phyloP scores from a whole-genome alignment of 2,888 invertebrate genomes.

The Macrosoma leucophasiata region DNA sequence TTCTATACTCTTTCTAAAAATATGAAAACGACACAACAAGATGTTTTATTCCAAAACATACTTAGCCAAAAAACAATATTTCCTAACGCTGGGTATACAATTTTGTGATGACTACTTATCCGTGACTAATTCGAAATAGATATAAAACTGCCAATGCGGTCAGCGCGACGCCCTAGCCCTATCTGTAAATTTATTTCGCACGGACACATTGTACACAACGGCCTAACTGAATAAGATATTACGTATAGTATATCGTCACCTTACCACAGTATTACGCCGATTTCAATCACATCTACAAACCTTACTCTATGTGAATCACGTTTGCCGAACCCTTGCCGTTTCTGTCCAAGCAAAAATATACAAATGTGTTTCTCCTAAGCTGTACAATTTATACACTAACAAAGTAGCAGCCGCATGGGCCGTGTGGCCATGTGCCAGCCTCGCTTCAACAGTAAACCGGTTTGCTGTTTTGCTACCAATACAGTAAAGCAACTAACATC shows the following conservation, averaged over 20 bases:
- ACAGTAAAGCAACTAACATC: too few relatives aligned
- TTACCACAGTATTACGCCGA: slow-evolving; percentile 13
- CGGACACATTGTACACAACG: slow-evolving; percentile 21
- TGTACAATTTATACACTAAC: slow-evolving; percentile 69
- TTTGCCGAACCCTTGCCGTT: slow-evolving; percentile 41
- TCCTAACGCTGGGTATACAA: slow-evolving; percentile 55
- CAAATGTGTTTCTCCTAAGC: slow-evolving; percentile 62
- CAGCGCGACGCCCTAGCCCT: slow-evolving; percentile 28
- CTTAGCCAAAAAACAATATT: slow-evolving; percentile 58
- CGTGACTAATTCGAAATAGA: slow-evolving; percentile 59
- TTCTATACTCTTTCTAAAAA: slow-evolving; percentile 60
- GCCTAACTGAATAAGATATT: slow-evolving; percentile 13
- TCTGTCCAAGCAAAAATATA: slow-evolving; percentile 68
- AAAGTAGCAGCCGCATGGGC: slow-evolving; percentile 39
- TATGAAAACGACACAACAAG: slow-evolving; percentile 72
- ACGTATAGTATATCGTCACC: slow-evolving; percentile 6
- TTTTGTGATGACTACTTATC: slow-evolving; percentile 66
- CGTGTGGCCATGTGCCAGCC: slow-evolving; percentile 27
- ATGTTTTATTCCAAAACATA: slow-evolving; percentile 53
- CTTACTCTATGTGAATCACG: slow-evolving; percentile 53
- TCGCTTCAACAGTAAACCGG: neutral
- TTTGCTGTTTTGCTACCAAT: too few relatives aligned
- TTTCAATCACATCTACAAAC: slow-evolving; percentile 35
- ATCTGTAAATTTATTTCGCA: slow-evolving; percentile 18
- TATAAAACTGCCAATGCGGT: slow-evolving; percentile 40